Conservation (phyloP, 53 echinoderm and acorn worm genomes). For the Apostichopus leukothele region DNA sequence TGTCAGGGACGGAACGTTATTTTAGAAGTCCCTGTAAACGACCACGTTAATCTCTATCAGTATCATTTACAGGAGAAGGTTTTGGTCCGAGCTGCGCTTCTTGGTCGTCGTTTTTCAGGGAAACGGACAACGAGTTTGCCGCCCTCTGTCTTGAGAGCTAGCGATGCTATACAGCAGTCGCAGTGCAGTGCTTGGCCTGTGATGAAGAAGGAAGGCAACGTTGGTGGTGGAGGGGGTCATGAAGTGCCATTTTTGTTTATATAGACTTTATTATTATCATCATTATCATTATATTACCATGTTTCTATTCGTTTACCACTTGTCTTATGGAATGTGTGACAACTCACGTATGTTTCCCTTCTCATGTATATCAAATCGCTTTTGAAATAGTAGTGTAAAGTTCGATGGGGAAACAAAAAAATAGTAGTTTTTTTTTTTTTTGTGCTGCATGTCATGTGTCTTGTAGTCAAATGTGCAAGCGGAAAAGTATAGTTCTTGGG, state of each 20-base stretch:
- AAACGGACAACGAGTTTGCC: not conserved
- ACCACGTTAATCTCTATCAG: constrained; percentile 14
- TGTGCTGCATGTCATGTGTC: constrained; percentile 41
- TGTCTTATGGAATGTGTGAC: constrained; percentile 21
- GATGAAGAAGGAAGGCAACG: not conserved
- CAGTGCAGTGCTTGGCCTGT: not conserved
- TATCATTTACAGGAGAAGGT: constrained; percentile 1
- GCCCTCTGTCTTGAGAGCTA: not conserved
- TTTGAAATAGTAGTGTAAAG: not conserved
- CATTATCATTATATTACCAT: not conserved
- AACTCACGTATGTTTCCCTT: constrained; percentile 33
- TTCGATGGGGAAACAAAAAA: not conserved
- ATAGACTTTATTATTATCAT: constrained; percentile 15
- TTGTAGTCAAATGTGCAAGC: constrained; percentile 18
- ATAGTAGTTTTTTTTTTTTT: constrained; percentile 3
- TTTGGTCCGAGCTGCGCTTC: not conserved
- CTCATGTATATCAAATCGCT: constrained; percentile 16
- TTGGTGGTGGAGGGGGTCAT: constrained; percentile 16
- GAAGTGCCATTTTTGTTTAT: constrained; percentile 49
- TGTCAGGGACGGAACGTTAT: constrained; percentile 21
- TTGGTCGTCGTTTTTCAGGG: not conserved
- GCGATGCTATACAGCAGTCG: not conserved
- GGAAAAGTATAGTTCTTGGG: not conserved
- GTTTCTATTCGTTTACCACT: constrained; percentile 44
- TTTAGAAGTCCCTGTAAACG: constrained; percentile 11